phyloP scores from a whole-genome alignment of 1,140 invertebrate species.

The Nasonia vitripennis region DNA sequence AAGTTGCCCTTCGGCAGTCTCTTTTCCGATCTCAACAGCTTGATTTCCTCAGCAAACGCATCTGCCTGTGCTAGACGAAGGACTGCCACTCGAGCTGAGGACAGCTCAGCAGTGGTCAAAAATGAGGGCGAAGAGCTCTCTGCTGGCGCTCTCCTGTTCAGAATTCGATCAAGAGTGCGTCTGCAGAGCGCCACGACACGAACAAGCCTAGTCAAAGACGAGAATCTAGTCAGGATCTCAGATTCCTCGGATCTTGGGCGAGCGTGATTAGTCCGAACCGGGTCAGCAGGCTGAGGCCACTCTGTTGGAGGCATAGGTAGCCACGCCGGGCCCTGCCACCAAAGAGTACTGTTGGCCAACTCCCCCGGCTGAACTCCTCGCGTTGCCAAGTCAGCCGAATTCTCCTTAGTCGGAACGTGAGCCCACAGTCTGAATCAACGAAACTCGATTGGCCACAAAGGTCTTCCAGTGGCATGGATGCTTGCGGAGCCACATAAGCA shows the following conservation, averaged over 20 bases:
- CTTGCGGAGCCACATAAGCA: not conserved
- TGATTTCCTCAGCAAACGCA: not conserved
- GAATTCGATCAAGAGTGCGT: no score
- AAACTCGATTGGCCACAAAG: slow-evolving; percentile 8
- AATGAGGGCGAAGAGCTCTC: not conserved
- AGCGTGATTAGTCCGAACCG: no score
- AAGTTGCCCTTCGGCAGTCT: not conserved
- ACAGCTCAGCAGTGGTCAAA: not conserved
- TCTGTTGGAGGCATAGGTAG: no score
- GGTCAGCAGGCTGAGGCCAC: no score
- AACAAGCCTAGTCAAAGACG: no score
- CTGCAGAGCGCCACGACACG: no score
- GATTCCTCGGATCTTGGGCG: no score
- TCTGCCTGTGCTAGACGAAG: not conserved
- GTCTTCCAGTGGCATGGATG: not conserved
- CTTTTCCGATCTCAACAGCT: not conserved
- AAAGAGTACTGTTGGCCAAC: no score
- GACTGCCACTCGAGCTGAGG: not conserved
- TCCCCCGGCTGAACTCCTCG: no score
- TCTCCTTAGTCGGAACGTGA: slow-evolving; percentile 10
- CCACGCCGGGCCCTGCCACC: no score
- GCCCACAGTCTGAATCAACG: not conserved
- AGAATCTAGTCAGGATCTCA: no score
- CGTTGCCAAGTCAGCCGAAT: slow-evolving; percentile 13
- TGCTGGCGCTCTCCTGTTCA: not conserved